Evolutionary conservation across 2,797 vertebrate species (phyloP).

Genomic region (Falco columbarius): DNA sequence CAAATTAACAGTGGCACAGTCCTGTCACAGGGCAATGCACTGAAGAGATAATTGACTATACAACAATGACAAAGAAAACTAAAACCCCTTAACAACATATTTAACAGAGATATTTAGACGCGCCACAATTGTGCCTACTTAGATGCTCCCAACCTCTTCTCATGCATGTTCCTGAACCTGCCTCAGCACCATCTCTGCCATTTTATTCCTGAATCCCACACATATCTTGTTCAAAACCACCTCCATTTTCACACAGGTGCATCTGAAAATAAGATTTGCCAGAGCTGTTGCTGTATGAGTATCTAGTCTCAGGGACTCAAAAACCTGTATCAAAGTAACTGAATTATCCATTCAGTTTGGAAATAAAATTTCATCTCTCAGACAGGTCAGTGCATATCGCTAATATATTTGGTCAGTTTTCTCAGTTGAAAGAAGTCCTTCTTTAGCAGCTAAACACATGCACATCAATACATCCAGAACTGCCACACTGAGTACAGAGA

Average conservation of each 20-base stretch:
- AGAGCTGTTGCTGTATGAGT: not conserved
- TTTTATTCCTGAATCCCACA: not conserved
- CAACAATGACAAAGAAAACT: slow-evolving; percentile 9
- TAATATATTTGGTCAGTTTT: not conserved
- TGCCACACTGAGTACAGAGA: too few species aligned
- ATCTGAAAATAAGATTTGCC: not conserved
- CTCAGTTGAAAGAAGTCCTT: not conserved
- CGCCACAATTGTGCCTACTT: not conserved
- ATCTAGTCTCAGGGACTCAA: not conserved
- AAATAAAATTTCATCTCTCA: not conserved
- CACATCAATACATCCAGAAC: not conserved
- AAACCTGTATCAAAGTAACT: not conserved
- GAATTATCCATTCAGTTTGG: not conserved
- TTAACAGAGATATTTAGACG: slow-evolving; percentile 15
- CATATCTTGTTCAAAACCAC: not conserved
- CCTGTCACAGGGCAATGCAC: not conserved
- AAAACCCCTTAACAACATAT: not conserved
- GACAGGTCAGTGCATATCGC: not conserved
- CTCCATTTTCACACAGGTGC: not conserved
- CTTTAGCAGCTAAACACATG: not conserved
- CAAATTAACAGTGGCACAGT: not conserved
- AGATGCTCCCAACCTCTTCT: not conserved
- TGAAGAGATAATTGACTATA: slow-evolving; percentile 43
- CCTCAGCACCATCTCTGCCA: not conserved
- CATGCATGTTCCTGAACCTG: not conserved